Conservation (phyloP, 1,140 invertebrate species). For the Amphibalanus amphitrite region DNA sequence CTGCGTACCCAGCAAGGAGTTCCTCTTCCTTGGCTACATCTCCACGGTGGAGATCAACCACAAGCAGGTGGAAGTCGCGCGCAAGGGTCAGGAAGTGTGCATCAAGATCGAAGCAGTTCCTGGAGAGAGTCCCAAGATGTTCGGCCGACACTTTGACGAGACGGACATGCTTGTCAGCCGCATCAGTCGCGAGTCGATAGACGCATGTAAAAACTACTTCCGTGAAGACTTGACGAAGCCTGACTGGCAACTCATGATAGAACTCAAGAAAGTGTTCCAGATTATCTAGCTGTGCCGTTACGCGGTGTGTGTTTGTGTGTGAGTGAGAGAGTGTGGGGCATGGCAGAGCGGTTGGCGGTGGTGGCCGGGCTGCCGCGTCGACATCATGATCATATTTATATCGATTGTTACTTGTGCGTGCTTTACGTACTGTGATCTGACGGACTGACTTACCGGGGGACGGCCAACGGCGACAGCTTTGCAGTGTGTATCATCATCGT, state of each 20-base stretch:
- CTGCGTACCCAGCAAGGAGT: conserved; percentile 93
- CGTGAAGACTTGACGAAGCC: conserved; percentile 86
- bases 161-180: conserved; percentile 89
- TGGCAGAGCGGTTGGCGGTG: too few relatives aligned
- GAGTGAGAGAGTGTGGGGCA: too few relatives aligned
- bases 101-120: conserved; percentile 94
- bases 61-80: conserved; percentile 62
- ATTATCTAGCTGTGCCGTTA: conserved; percentile 52
- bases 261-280: conserved; percentile 93
- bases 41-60: conserved; percentile 82
- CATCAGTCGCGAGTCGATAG: conserved; percentile 94
- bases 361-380: too few relatives aligned
- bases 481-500: too few relatives aligned
- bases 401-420: too few relatives aligned
- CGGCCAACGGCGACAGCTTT: too few relatives aligned
- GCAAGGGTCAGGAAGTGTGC: conserved; percentile 95
- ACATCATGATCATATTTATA: too few relatives aligned
- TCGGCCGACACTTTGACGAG: conserved; percentile 92
- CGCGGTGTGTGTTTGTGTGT: too few relatives aligned
- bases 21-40: conserved; percentile 84
- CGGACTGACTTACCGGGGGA: too few relatives aligned
- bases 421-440: too few relatives aligned
- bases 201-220: conserved; percentile 98
- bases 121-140: conserved; percentile 95
- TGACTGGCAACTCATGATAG: conserved; percentile 96